phyloP scores from a whole-genome alignment of 2,888 invertebrate genomes.

The Rhagophthalmus giganteus region DNA sequence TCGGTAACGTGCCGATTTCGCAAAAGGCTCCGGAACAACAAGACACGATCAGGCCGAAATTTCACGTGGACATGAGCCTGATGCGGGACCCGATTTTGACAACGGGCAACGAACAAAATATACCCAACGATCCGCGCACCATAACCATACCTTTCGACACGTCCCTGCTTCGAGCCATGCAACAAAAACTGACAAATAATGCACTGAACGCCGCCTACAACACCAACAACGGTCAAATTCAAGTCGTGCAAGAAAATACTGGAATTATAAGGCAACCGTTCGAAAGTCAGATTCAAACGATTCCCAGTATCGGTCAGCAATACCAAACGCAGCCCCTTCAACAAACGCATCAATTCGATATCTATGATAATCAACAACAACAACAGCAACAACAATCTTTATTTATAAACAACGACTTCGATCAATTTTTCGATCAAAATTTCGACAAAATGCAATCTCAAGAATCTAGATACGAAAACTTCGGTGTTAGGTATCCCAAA shows the following conservation, averaged over 20 bases:
- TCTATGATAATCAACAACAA: neutral
- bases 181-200: slow-evolving; percentile 5
- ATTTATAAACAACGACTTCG: slow-evolving; percentile 10
- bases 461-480: neutral
- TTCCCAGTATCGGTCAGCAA: slow-evolving; percentile 1
- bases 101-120: slow-evolving; percentile 9
- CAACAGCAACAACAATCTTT: neutral
- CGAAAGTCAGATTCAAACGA: slow-evolving; percentile 6
- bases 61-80: slow-evolving; percentile 35
- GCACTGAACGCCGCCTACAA: neutral
- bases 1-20: neutral
- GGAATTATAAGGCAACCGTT: slow-evolving; percentile 5
- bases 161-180: slow-evolving; percentile 8
- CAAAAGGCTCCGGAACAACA: neutral
- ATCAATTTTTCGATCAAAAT: slow-evolving; percentile 13
- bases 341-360: neutral
- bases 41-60: neutral
- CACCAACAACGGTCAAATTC: slow-evolving; percentile 1
- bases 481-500: neutral
- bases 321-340: neutral
- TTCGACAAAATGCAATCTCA: slow-evolving; percentile 10
- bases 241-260: neutral
- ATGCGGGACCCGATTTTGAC: slow-evolving; percentile 32
- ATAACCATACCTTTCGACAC: slow-evolving; percentile 12
- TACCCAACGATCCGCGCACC: slow-evolving; percentile 1